Evolutionary conservation across 2,797 vertebrate species (phyloP), one percentile per base, ranked within the genome.

Genomic region (Pitangus sulphuratus): DNA sequence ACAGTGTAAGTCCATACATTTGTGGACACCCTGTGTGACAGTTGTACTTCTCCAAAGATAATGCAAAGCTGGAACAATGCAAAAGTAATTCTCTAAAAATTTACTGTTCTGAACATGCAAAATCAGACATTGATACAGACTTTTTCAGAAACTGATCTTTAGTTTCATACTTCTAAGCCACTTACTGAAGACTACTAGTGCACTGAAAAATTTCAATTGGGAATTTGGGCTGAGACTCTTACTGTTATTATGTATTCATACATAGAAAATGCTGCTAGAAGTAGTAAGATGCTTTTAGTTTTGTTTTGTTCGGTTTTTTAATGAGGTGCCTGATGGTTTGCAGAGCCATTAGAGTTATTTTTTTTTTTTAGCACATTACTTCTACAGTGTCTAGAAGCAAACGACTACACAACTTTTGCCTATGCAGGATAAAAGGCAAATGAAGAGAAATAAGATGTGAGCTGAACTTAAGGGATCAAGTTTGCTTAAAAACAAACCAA

Each of bases 11-110:
- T 57, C 6, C 35, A 12, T 9, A 50, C 0, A 4, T 53, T 78
- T 85, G 37, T 65, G 17, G 9, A 21, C 4, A 56, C 2, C 8
- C 2, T 0, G 0, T 84, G 15, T 61, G 56, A 40, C 2, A 17
- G 12, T 24, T 0, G 0, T 42, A 21, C 37, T 75, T 81, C 28
- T 78, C 21, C 6, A 12, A 87, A 90, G 31, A 51, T 15, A 47
- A 2, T 18, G 6, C 33, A 37, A n/a, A 7, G 9, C 14, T 44
- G 14, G 7, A 88, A 78, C 50, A 75, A 51, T 28, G 4, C 4
- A 28, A 25, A 56, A 50, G 3, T 16, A 47, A 24, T 8, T 56
- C 14, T 19, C 3, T 66, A 40, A 78, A 91, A 90, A 35, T 39
- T 17, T 39, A 20, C 19, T 64, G 11, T 44, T 62, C 9, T 79